Base-by-base conservation (phyloP, 2,888 invertebrate genomes). In the Cenopis cana region DNA sequence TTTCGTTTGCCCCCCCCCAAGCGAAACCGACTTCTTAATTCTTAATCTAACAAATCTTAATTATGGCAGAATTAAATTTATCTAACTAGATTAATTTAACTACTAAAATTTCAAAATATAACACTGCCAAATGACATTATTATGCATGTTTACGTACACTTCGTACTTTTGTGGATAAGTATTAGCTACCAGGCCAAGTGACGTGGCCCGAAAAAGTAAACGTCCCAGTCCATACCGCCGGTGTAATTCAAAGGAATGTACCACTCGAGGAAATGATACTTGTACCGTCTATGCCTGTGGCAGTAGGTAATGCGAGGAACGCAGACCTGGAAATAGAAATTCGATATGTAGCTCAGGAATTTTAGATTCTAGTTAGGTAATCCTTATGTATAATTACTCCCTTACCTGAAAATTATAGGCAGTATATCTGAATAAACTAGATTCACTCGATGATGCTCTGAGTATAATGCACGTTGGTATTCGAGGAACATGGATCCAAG, bases 161-260 rank as follows among this genome's bases (percentile, higher is more conserved):
- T n/a, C n/a, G n/a, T n/a, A 41, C 6, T 41, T 41, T 18, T 20
- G 12, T 12, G 11, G n/a, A 10, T 0, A 9, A 49, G 17, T 8
- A 49, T 33, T 29, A 17, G 11, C 64, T 64, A 64, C 69, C 69
- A 69, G 3, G 14, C 1, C 36, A 52, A 10, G 11, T 14, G 2
- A n/a, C 11, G 29, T 12, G 69, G 64, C 29, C 69, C 69, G 17
- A 65, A 69, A n/a, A 65, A 69, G 41, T 69, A 69, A 6, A 69
- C 14, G 10, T 74, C 73, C 74, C 74, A 74, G 55, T 74, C 61
- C 74, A 74, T 73, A 24, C 68, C 74, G 10, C 74, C 73, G 0
- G 54, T 17, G 49, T 55, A 66, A 33, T 74, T 73, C 9, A 5
- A 8, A 14, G 73, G 73, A 10, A 74, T 33, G 50, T 73, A 73